Base-by-base conservation (phyloP, 2,797 vertebrate species). In the Sphenopsis melanotis region DNA sequence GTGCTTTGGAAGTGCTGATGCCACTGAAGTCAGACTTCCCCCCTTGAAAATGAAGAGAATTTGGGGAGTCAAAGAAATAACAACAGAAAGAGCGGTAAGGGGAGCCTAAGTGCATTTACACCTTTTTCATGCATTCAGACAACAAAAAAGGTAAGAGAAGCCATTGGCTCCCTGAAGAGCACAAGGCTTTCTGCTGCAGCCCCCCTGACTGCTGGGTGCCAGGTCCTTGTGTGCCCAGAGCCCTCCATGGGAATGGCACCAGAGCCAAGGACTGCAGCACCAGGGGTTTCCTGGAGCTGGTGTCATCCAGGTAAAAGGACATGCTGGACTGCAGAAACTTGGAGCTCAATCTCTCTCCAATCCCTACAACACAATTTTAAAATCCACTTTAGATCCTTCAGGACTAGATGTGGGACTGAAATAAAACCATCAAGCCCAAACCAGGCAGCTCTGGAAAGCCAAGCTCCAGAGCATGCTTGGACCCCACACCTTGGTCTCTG, bases 241-340 rank as follows among this genome's bases (percentile, higher is more conserved):
- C n/a, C 57, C 52, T 76, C 64, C 47, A 22, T 0, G 2, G 39
- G n/a, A 0, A n/a, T 0, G 12, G 74, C 82, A 77, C 82, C 52
- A 44, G 44, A 76, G 63, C 53, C 82, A 66, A 44, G 46, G 53
- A 36, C 49, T 68, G 56, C 71, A 56, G 79, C 24, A 65, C 59
- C 0, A 81, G 56, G 46, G 75, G 50, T n/a, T 85, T 50, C 75
- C 79, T 1, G 0, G 41, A 3, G 2, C 56, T 19, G 11, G 3
- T 29, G 71, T 36, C 71, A 55, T 15, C 66, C 47, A 47, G 29
- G 37, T 2, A 21, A 47, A 19, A 65, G 59, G 77, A 75, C 50
- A 47, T 0, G 0, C 27, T 15, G 66, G 60, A 70, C 36, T 26
- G 83, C 89, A 72, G 59, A 56, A 85, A 20, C 16, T 15, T 24